Base-by-base conservation (phyloP, 2,888 invertebrate genomes). In the Ennomos quercinarius region DNA sequence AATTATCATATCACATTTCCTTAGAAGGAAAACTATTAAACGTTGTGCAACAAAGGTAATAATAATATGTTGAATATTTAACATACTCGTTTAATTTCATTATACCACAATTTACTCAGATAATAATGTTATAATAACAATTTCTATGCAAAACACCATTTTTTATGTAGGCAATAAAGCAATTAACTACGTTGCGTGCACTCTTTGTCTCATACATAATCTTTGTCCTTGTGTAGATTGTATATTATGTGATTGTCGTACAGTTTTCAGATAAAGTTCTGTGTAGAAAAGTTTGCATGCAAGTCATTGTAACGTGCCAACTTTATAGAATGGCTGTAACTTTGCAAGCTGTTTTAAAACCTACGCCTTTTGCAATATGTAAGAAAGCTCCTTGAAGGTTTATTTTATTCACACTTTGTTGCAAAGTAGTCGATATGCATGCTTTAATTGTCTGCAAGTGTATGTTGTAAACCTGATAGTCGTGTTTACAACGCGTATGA, bases 401-500 rank as follows among this genome's bases (percentile, higher is more conserved):
- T n/a, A 38, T 40, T 40, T 17, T 4, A 17, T 27, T 6, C 0
- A 27, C 6, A 64, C 64, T 49, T 55, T 63, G 61, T 64, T 50
- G 54, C 51, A 40, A 12, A 50, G 45, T 51, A 54, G 55, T 61
- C 49, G 46, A 47, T 56, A 40, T 47, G 57, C 52, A 56, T 59
- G 52, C 44, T 49, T 27, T 64, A 61, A 67, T 67, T 57, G 63
- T 60, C 39, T 55, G 41, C 13, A 49, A 63, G 58, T 58, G 53
- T 57, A 45, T 37, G 46, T 53, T 47, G 53, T 40, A 49, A 67
- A 67, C 67, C 46, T 60, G 67, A 63, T 58, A 58, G 59, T 55
- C 61, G 27, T 61, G 67, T 65, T 61, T 54, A 55, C 54, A 49
- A 38, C 48, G 57, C 39, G 40, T 12, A 55, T 35, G 48, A 47